Base-by-base conservation (phyloP, 2,888 invertebrate genomes). In the Drosophila anceps region DNA sequence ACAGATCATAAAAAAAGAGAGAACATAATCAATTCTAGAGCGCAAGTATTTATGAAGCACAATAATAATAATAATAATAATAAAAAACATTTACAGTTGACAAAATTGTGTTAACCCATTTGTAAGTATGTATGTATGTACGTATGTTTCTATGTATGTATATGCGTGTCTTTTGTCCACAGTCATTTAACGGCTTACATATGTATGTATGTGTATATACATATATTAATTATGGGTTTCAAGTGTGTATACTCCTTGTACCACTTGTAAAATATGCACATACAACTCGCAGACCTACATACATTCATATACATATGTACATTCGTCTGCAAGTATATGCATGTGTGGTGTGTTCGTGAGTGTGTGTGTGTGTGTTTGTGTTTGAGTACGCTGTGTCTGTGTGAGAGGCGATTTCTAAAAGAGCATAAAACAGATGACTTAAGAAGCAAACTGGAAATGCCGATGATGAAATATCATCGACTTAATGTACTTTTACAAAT, bases 191-290 rank as follows among this genome's bases (percentile, higher is more conserved):
- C 58, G 67, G 67, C 79, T 66, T 73, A 60, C 51, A 63, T 63
- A 67, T 54, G 53, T 53, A 53, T 60, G 54, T 44, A 60, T 60
- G 39, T 53, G 35, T 62, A 69, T 48, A 50, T 60, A 63, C 46
- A 55, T 65, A 79, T 79, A 79, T 82, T 78, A 75, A 81, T 72
- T 79, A 80, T 76, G 76, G 81, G 81, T 73, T 79, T 80, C 76
- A 76, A 79, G 76, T 79, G 72, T 79, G 72, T 76, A 76, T 80
- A 76, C 80, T 72, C 60, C 76, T 61, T 79, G 76, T 58, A 76
- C 71, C 67, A 69, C 78, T 67, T 81, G 69, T 67, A 71, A 69
- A 79, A 77, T 79, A 79, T 63, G 64, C 59, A 37, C 73, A 68
- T 65, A 63, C 61, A 71, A 20, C 50, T 66, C 73, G 53, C 62